Base-by-base conservation (phyloP, 2,113 vertebrate genomes). In the Trochalopteron elliotii region DNA sequence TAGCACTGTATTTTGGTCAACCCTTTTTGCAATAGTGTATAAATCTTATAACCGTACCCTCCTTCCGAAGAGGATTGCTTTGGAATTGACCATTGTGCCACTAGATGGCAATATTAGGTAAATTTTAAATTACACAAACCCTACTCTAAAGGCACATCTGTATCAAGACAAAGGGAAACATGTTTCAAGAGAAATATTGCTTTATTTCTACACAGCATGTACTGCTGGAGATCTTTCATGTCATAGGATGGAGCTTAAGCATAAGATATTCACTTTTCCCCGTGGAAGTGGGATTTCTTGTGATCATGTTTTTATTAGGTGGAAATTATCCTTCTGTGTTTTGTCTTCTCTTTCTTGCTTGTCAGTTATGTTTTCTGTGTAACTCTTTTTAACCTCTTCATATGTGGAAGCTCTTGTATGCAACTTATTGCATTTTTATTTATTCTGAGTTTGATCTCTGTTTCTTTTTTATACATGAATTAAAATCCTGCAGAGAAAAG, bases 81-180 rank as follows among this genome's bases (percentile, higher is more conserved):
- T 47, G n/a, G 42, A 69, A 40, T 33, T 27, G 7, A 27, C 31
- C 7, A 6, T 40, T 86, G 1, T 14, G 52, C 96, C 96, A 83
- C 95, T 94, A 97, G 96, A 93, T 97, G 97, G 96, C 96, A 96
- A 81, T 91, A 71, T 96, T 24, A 83, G 33, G 88, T 83, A 91
- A 94, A 6, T 42, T 59, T 49, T 45, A 24, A 0, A 31, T n/a
- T 25, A 13, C 7, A 35, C 52, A 71, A 72, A 3, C 20, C 19
- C 24, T 75, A 11, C 12, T 27, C 57, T 49, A 53, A 83, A 74
- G 22, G 59, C 35, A 20, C 30, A 63, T 65, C 71, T 60, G 14
- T 59, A 56, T 44, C 23, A 47, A 83, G 82, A 93, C 75, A 95
- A 94, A 74, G 42, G 42, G n/a, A 86, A 85, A 42, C 15, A 37